These are phyloP conservation scores for Meteorus sp. DNA, from an alignment of 1,140 invertebrate species.

Conservation along the genomic window DNA sequence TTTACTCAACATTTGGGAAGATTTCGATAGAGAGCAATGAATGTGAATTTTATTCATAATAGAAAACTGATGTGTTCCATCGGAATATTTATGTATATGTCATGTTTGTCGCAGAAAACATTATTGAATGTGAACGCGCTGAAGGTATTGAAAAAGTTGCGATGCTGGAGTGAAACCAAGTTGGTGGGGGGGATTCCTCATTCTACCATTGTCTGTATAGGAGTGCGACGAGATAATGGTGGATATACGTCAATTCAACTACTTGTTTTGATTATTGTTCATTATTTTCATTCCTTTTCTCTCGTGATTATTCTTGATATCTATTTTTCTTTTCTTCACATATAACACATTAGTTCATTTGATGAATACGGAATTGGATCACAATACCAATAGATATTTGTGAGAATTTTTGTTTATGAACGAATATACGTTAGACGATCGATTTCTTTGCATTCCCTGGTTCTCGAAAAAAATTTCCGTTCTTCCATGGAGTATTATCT, in stretches of 20 bases:
- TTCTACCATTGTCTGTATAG: no score
- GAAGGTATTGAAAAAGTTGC: constrained; percentile 17
- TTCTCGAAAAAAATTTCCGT: neutral
- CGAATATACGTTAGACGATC: no score
- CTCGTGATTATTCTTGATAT: constrained; percentile 5
- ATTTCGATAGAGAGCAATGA: no score
- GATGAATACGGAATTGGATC: neutral
- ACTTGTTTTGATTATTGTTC: constrained; percentile 10
- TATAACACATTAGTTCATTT: neutral
- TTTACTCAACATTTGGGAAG: no score
- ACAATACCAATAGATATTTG: neutral
- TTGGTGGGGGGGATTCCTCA: neutral
- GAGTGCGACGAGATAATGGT: constrained; percentile 14
- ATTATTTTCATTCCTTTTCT: constrained; percentile 6
- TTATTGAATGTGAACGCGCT: neutral
- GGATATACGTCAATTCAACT: constrained; percentile 9
- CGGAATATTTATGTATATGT: no score
- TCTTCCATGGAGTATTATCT: no score
- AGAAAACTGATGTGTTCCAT: no score
- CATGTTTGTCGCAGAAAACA: neutral
- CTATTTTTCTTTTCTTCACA: constrained; percentile 6
- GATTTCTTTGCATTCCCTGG: no score
- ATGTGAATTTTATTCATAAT: no score
- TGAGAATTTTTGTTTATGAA: no score
- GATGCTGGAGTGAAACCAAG: neutral